Base-by-base conservation (phyloP, 2,113 vertebrate species). In the Esox niger region DNA sequence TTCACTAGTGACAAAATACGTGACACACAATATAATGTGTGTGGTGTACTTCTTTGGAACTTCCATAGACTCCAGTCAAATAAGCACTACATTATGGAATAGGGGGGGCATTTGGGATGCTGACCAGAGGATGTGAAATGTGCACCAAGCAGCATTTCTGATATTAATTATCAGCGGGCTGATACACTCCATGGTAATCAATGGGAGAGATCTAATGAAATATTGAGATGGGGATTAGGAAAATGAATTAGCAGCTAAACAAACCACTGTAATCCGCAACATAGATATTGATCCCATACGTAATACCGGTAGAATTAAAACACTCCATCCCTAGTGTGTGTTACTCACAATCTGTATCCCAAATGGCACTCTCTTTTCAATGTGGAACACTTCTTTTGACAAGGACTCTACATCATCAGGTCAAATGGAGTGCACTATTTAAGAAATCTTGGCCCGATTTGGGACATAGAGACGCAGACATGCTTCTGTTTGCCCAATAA, bases 141-240 rank as follows among this genome's bases (percentile, higher is more conserved):
- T 86, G 88, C 85, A 86, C 78, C 78, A 70, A 73, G 20, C 74
- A 84, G 82, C 83, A 76, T 75, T 87, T 85, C 78, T 64, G 49
- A 70, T 67, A 73, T 80, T 85, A 81, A 89, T 86, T 83, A 80
- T 64, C 20, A 68, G 59, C 20, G 66, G 59, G 61, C 74, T 71
- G 73, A 85, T 82, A 74, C 61, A 71, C 74, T 73, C 68, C 66
- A 61, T 63, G 71, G 71, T 75, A 64, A 86, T 89, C 86, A 87
- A 88, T 87, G 84, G 75, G 46, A n/a, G 13, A 49, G 46, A 17
- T 7, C 7, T 49, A 8, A 49, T 49, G 3, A 21, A 49, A 49
- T 49, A 49, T 49, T 49, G 11, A 21, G 46, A 21, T 49, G 35
- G 35, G 35, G 35, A 38, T 38, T 49, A n/a, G 46, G 46, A 6